Evolutionary conservation across 1,140 invertebrate species (phyloP), one percentile per base, ranked within the genome.

Genomic region (Orchestia grillus): DNA sequence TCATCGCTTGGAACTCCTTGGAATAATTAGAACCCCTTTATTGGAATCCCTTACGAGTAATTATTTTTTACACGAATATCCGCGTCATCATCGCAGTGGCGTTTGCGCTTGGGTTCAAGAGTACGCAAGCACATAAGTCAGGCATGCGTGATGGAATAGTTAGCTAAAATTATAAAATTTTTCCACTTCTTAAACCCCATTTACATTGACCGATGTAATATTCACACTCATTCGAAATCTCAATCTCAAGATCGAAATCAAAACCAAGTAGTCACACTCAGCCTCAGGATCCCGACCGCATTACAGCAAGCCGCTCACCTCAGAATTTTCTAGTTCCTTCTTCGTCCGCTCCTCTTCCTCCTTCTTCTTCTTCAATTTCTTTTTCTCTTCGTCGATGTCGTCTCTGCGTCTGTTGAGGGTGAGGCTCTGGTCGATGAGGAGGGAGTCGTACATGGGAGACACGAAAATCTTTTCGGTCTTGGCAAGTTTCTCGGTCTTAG

Each of bases 381-480:
- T 47, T 94, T 94, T 94, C 3, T 99, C 98, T 97, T 99, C 99
- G 43, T 98, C 98, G 97, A 99, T 98, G 97, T 99, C 99, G 97
- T 99, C 99, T 96, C 99, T 98, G 97, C 99, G 98, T 96, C 99
- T 97, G 97, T 99, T 99, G 45, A 99, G 97, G 36, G 99, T 99
- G 97, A 99, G 98, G 6, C 99, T 99, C 97, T 99, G 99, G 97
- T 99, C 99, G 96, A 99, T 99, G 19, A 99, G 97, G 15, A 99
- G 97, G 0, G 98, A 98, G 97, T 98, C 98, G 97, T 99, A 99
- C 98, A 99, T 99, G 0, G 99, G 99, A 41, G 98, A 98, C 0
- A 99, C 98, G 97, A 99, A 99, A 23, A 99, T 97, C 97, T 99
- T 99, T 97, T 99, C 99, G 0, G 99, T 99, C 11, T 99, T 98